Conservation (phyloP, 2,113 vertebrate species). For the Macroglossus sobrinus region DNA sequence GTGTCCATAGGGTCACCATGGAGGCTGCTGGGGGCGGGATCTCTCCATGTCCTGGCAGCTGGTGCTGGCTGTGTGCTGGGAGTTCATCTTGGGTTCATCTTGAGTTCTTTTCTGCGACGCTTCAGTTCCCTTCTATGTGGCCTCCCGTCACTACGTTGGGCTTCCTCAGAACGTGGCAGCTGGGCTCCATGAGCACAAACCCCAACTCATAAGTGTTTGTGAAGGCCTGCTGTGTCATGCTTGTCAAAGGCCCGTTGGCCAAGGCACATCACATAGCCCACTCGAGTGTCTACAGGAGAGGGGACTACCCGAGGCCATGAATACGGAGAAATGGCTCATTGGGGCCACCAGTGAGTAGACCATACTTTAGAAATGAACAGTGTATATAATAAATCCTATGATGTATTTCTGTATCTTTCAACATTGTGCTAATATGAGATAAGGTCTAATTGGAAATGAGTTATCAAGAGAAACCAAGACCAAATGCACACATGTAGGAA, state of each 20-base stretch:
- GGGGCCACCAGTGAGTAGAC: no score
- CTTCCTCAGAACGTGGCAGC: not conserved
- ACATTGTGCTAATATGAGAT: not conserved
- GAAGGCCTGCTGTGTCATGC: not conserved
- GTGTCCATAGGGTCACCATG: not conserved
- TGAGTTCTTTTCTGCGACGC: not conserved
- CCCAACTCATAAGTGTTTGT: not conserved
- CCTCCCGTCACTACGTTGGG: not conserved
- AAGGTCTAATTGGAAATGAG: not conserved
- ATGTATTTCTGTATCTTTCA: not conserved
- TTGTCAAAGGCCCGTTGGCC: not conserved
- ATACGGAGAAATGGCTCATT: not conserved
- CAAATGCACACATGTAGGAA: not conserved
- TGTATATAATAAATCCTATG: not conserved
- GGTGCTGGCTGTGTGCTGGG: not conserved
- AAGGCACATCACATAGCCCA: not conserved
- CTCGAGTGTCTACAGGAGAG: not conserved
- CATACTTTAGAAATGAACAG: not conserved
- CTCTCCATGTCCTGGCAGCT: not conserved
- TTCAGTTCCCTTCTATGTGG: not conserved
- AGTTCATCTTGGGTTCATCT: not conserved
- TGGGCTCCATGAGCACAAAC: not conserved
- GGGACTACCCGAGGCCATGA: not conserved
- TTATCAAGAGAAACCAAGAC: not conserved
- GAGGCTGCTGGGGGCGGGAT: accelerated